Conservation (phyloP, 2,113 vertebrate genomes). For the Etia nguti region DNA sequence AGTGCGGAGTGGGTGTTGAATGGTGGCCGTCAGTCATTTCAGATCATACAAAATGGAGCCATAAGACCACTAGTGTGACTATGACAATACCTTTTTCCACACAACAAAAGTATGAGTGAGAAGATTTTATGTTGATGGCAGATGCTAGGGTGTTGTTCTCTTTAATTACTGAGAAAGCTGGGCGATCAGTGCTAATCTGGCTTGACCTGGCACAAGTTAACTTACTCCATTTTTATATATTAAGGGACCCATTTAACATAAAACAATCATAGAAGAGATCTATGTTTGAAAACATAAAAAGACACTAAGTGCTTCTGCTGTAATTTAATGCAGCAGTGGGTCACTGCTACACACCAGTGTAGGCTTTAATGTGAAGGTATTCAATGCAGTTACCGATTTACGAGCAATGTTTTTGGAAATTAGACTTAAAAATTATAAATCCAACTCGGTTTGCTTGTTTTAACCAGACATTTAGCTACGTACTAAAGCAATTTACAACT, state of each 20-base stretch:
- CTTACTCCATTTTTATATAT: neutral
- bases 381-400: neutral
- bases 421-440: neutral
- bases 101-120: neutral
- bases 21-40: conserved; percentile 1
- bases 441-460: neutral
- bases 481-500: neutral
- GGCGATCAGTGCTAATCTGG: neutral
- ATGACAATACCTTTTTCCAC: neutral
- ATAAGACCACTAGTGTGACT: neutral
- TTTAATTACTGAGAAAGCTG: neutral
- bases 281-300: neutral
- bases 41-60: neutral
- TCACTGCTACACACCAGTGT: neutral
- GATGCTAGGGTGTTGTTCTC: neutral
- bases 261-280: neutral
- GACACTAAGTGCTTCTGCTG: neutral
- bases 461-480: neutral
- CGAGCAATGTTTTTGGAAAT: neutral
- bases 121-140: neutral
- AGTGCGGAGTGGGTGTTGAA: neutral
- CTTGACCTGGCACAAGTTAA: neutral
- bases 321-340: neutral
- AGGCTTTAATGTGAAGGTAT: neutral
- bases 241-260: neutral